phyloP scores from a whole-genome alignment of 2,113 vertebrate species.

The Notothenia coriiceps region DNA sequence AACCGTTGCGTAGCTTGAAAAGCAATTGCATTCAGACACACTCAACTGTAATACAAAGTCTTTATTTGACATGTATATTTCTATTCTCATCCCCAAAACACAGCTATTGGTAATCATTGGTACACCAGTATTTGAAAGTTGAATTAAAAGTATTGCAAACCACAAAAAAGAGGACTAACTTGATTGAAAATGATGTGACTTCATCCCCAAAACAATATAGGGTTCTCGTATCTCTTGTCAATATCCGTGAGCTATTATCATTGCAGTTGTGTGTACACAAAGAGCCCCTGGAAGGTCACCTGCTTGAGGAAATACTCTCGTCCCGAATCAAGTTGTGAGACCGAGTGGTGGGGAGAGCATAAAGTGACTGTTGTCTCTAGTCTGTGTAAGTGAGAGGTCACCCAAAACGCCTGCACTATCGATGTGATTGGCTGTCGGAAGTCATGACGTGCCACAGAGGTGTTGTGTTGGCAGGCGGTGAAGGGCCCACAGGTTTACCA shows the following conservation, averaged over 20 bases:
- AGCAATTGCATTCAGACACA: not conserved
- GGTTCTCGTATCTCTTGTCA: too few species aligned
- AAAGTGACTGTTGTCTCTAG: not conserved
- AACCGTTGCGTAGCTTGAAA: not conserved
- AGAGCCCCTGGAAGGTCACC: constrained; percentile 3
- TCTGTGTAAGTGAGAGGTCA: constrained; percentile 24
- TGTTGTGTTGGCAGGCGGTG: constrained; percentile 3
- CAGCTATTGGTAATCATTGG: too few species aligned
- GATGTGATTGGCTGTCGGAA: constrained; percentile 27
- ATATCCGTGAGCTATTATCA: not conserved
- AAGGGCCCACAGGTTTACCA: not conserved
- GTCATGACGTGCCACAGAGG: not conserved
- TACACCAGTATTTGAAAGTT: too few species aligned
- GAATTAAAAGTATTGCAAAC: too few species aligned
- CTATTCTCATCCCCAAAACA: too few species aligned
- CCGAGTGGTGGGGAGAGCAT: not conserved
- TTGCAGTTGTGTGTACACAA: not conserved
- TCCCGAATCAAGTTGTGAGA: not conserved
- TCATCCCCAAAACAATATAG: too few species aligned
- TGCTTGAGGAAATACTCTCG: not conserved
- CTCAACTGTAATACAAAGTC: too few species aligned
- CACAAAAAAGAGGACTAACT: too few species aligned
- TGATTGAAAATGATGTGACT: too few species aligned
- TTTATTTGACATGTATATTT: not conserved
- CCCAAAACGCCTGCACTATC: constrained; percentile 1